phyloP scores from a whole-genome alignment of 2,113 vertebrate species.

The Passer montanus region DNA sequence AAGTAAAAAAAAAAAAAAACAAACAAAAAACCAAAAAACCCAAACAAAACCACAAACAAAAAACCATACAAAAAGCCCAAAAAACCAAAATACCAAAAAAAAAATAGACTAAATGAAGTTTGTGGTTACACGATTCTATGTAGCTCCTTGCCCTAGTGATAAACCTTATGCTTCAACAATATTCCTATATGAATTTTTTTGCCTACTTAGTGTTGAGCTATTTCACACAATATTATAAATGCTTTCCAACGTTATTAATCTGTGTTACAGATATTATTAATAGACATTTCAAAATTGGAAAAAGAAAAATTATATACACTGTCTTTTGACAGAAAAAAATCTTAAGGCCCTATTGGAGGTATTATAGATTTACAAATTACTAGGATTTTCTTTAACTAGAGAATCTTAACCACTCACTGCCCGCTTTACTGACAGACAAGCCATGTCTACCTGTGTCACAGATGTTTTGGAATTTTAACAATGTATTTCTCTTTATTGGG shows the following conservation, averaged over 20 bases:
- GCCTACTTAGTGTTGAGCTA: background rate
- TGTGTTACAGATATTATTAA: background rate
- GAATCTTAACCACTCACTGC: background rate
- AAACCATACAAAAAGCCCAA: background rate
- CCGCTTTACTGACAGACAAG: background rate
- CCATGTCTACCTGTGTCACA: background rate
- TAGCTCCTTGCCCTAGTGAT: background rate
- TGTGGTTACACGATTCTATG: background rate
- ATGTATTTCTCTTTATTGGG: background rate
- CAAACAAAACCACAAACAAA: background rate
- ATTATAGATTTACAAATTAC: background rate
- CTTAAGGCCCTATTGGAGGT: background rate
- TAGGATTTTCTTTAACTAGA: background rate
- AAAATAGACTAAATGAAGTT: background rate
- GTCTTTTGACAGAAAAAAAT: background rate
- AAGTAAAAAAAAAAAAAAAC: accelerated
- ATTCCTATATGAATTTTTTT: background rate
- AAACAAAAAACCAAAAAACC: too few species aligned
- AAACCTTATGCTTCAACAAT: background rate
- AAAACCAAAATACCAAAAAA: too few species aligned
- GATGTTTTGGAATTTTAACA: background rate
- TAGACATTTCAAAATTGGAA: background rate
- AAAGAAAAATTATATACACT: background rate
- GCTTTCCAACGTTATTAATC: background rate
- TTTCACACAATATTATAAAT: background rate